These are phyloP conservation scores for Carposina sasakii DNA, from an alignment of 1,140 invertebrate species.

Conservation along the genomic window DNA sequence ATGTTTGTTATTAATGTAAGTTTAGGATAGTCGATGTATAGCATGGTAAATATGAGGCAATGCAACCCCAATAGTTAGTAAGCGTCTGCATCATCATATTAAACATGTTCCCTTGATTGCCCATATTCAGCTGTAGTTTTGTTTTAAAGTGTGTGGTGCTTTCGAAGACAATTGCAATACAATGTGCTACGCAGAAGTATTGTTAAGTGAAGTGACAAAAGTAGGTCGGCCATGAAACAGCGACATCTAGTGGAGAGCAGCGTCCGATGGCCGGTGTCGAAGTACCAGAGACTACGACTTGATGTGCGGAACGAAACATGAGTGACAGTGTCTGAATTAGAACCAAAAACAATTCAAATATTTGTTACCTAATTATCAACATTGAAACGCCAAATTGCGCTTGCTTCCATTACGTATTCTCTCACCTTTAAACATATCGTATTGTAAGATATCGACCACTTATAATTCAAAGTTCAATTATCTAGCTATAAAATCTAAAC, in stretches of 20 bases:
- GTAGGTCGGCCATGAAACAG: constrained; percentile 66
- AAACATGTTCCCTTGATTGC: constrained; percentile 17
- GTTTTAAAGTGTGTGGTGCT: constrained; percentile 9
- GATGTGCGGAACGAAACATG: constrained; percentile 66
- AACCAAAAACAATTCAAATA: constrained; percentile 21
- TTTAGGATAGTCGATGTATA: too few species aligned
- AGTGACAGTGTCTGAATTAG: constrained; percentile 30
- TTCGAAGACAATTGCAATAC: constrained; percentile 20
- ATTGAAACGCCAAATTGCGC: constrained; percentile 66
- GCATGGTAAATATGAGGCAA: constrained; percentile 26
- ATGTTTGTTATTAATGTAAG: constrained; percentile 7
- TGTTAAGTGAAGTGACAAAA: constrained; percentile 54
- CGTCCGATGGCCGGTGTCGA: constrained; percentile 60
- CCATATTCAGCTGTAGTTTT: constrained; percentile 8
- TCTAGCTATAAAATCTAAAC: constrained; percentile 45
- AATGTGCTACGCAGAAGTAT: constrained; percentile 43
- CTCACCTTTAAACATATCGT: constrained; percentile 64
- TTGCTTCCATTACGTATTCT: constrained; percentile 61
- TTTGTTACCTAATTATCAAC: constrained; percentile 20
- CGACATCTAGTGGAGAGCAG: constrained; percentile 49
- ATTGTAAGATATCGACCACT: constrained; percentile 44
- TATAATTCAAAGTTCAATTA: constrained; percentile 39
- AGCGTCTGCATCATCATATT: constrained; percentile 12
- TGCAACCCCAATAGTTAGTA: constrained; percentile 17
- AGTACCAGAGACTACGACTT: constrained; percentile 64